phyloP scores from a whole-genome alignment of 2,797 vertebrate genomes.

The Crenichthys baileyi region DNA sequence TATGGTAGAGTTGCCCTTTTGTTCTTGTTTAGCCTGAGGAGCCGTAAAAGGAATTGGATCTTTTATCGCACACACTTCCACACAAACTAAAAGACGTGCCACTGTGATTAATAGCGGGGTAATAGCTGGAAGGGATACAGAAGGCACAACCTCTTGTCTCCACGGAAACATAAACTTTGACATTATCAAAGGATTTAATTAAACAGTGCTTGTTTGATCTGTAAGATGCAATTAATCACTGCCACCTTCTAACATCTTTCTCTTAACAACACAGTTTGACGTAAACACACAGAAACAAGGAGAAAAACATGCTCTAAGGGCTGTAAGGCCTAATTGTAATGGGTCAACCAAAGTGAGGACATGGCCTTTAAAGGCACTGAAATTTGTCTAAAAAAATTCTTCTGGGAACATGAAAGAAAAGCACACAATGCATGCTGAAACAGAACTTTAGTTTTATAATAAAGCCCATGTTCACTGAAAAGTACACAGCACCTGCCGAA shows the following conservation, averaged over 20 bases:
- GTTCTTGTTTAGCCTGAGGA: constrained; percentile 42
- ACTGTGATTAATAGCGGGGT: constrained; percentile 49
- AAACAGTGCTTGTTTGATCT: constrained; percentile 65
- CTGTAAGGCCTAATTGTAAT: constrained; percentile 11
- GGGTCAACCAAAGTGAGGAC: constrained; percentile 4
- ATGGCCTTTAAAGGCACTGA: constrained; percentile 5
- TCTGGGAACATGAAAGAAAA: not conserved
- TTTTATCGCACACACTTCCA: constrained; percentile 8
- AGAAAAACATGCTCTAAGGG: constrained; percentile 10
- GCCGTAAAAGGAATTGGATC: constrained; percentile 31
- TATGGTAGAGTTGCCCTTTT: constrained; percentile 29
- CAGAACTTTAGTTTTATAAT: not conserved
- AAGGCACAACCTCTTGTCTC: constrained; percentile 47
- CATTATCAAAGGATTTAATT: constrained; percentile 72
- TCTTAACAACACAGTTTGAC: constrained; percentile 3
- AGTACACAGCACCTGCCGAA: not conserved
- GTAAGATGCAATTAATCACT: constrained; percentile 68
- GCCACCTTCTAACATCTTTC: constrained; percentile 36
- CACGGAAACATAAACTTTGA: constrained; percentile 65
- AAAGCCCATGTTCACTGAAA: no score
- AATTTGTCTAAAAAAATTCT: not conserved
- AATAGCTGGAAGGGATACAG: constrained; percentile 40
- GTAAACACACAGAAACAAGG: constrained; percentile 13
- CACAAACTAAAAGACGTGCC: constrained; percentile 7
- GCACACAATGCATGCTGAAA: not conserved